Evolutionary conservation across 2,113 vertebrate genomes (phyloP).

Genomic region (Notothenia rossii): DNA sequence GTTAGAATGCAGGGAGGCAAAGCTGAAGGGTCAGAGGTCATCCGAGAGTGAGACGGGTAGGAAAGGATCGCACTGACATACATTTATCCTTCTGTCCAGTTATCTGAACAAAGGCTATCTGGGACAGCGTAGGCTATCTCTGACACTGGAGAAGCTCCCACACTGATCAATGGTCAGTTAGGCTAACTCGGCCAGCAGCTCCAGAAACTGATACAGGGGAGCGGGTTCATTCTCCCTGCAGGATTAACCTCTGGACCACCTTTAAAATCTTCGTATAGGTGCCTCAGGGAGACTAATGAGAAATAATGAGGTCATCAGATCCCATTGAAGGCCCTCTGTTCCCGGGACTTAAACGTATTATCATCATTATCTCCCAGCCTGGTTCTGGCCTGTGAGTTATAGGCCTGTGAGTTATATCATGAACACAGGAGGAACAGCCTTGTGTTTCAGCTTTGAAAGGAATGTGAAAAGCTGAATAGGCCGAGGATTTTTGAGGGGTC

Average conservation of each 20-base stretch:
- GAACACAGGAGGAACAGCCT: slow-evolving; percentile 28
- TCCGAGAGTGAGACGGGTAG: slow-evolving; percentile 44
- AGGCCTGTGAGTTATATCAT: slow-evolving; percentile 57
- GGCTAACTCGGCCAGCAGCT: slow-evolving; percentile 49
- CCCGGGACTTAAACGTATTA: slow-evolving; percentile 75
- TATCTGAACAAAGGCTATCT: slow-evolving; percentile 74
- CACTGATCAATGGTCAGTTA: slow-evolving; percentile 23
- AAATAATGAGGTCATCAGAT: slow-evolving; percentile 83
- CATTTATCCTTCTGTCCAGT: slow-evolving; percentile 50
- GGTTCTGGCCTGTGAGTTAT: slow-evolving; percentile 61
- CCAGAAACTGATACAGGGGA: slow-evolving; percentile 72
- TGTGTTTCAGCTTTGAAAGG: slow-evolving; percentile 31
- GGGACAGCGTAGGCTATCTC: slow-evolving; percentile 54
- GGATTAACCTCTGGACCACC: slow-evolving; percentile 83
- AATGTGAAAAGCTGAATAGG: slow-evolving; percentile 40
- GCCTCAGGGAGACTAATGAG: slow-evolving; percentile 81
- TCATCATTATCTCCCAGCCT: slow-evolving; percentile 72
- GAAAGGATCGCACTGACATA: slow-evolving; percentile 58
- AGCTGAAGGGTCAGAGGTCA: slow-evolving; percentile 65
- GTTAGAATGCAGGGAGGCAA: slow-evolving; percentile 60
- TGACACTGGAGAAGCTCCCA: slow-evolving; percentile 59
- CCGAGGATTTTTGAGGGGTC: slow-evolving; percentile 14
- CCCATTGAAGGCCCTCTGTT: slow-evolving; percentile 65
- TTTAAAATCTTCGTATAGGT: slow-evolving; percentile 80
- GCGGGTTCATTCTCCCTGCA: slow-evolving; percentile 64